Evolutionary conservation across 2,888 invertebrate genomes (phyloP), one percentile per base, ranked within the genome.

Genomic region (Diplazon laetatorius): DNA sequence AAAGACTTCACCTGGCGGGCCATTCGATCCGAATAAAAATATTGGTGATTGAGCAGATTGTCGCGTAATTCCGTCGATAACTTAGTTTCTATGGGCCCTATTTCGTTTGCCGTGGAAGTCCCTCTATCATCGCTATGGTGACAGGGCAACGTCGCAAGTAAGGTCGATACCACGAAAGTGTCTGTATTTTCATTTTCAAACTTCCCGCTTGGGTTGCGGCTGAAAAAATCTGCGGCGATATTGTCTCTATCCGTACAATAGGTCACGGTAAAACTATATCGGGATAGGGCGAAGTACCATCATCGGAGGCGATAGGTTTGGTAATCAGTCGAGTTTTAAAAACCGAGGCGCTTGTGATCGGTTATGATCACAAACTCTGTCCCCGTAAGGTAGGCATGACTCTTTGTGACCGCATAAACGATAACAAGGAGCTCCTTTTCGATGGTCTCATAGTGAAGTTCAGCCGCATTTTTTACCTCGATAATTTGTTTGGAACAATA

Each of bases 351-450:
- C 44, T 44, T 44, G 14, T 44, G 44, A 14, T 44, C 14, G n/a
- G 44, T 78, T 0, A 77, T 52, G n/a, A 80, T 76, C 5, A 66
- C 16, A 50, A 79, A 79, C 3, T 50, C 0, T 9, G 1, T 14
- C 5, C 75, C 66, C 4, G 68, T 30, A 1, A 75, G 30, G 52
- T 72, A 78, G 0, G 16, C 14, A 3, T 63, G 25, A 18, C 71
- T 71, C 14, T 78, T 78, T 0, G 37, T 16, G 0, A 78, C 10
- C 1, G 70, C 48, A 18, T 80, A 77, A 5, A 77, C 62, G 1
- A 77, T 60, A 6, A 69, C 78, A 9, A 78, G 16, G 1, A 78
- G 12, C 42, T 87, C 85, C 52, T 83, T 83, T 80, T 86, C 85
- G 0, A 83, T 77, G 1, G 80, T 81, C 0, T 82, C 82, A 77